These are phyloP conservation scores for Ericerus pela DNA, from an alignment of 1,140 invertebrate species.

Conservation along the genomic window DNA sequence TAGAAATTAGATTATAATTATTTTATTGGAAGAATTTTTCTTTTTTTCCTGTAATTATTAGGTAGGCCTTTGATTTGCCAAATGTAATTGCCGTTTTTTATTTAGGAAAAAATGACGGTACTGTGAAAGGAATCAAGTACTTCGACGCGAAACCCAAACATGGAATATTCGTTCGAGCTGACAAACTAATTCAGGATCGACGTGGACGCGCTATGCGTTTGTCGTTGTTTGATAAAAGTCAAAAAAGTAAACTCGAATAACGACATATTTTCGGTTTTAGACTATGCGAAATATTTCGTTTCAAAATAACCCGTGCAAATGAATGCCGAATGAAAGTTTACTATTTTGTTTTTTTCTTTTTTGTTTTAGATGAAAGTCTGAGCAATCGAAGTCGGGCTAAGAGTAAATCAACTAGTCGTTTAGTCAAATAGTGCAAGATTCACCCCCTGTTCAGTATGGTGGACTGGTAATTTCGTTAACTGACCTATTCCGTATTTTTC, in stretches of 20 bases:
- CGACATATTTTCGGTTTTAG: no score
- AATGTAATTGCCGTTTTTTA: slow-evolving; percentile 15
- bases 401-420: not conserved
- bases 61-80: no score
- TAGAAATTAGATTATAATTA: not conserved
- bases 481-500: no score
- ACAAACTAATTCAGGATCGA: slow-evolving; percentile 68
- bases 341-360: no score
- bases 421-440: slow-evolving; percentile 4
- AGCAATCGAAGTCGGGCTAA: not conserved
- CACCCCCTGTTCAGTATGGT: no score
- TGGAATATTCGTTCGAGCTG: slow-evolving; percentile 79
- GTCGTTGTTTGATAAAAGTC: not conserved
- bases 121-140: slow-evolving; percentile 75
- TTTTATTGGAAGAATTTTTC: not conserved
- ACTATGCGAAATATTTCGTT: no score
- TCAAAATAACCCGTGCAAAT: no score
- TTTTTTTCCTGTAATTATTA: no score
- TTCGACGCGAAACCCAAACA: slow-evolving; percentile 75
- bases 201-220: slow-evolving; percentile 54
- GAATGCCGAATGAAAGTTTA: no score
- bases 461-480: no score
- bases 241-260: no score
- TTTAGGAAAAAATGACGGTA: slow-evolving; percentile 84
- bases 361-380: not conserved